Conservation (phyloP, 1,140 invertebrate species). For the Nixonia krombeini region DNA sequence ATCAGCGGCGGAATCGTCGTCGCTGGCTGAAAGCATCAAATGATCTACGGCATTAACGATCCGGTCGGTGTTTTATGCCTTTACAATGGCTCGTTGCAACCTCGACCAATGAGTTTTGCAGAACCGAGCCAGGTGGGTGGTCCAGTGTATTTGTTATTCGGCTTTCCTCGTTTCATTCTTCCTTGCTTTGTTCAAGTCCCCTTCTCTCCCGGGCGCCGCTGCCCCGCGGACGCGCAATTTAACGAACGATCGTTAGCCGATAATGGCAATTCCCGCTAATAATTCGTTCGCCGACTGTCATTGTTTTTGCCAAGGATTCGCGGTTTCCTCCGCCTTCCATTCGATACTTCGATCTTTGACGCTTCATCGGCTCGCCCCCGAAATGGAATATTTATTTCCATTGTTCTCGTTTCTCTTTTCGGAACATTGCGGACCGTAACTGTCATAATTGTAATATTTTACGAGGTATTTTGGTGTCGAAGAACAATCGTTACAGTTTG, state of each 20-base stretch:
- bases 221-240: conserved; percentile 19
- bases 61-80: conserved; percentile 36
- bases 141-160: conserved; percentile 25
- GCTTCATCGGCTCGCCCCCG: too few relatives aligned
- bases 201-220: too few relatives aligned
- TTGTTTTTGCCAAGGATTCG: conserved; percentile 15
- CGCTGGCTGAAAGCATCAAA: conserved; percentile 7
- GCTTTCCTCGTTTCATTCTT: conserved; percentile 14
- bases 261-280: conserved; percentile 10
- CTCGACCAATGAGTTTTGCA: conserved; percentile 32
- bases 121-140: conserved; percentile 38
- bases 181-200: conserved; percentile 13
- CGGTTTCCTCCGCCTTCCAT: conserved; percentile 5
- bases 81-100: conserved; percentile 44
- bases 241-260: conserved; percentile 1
- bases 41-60: conserved; percentile 36
- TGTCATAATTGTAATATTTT: too few relatives aligned
- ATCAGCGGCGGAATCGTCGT: too few relatives aligned
- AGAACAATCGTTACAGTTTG: too few relatives aligned
- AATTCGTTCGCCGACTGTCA: not conserved
- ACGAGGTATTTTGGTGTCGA: not conserved
- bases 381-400: too few relatives aligned
- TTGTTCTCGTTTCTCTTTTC: too few relatives aligned
- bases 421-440: too few relatives aligned
- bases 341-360: too few relatives aligned